Evolutionary conservation across 30 jellyfish, hydroid and myxozoan genomes (phyloP), one percentile per base, ranked within the genome.

Genomic region (Hydractinia echinata): DNA sequence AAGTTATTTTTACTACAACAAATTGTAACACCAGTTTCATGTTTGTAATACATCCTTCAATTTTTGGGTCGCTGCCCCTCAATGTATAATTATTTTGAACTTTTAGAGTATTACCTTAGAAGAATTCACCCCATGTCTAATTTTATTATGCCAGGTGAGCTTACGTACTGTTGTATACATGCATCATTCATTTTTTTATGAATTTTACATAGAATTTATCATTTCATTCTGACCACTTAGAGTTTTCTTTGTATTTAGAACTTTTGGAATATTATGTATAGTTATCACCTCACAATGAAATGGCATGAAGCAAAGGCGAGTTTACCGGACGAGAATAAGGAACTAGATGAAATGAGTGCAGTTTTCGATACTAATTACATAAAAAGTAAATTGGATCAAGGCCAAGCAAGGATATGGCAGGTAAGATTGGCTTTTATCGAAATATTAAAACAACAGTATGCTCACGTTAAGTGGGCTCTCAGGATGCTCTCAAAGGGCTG

Each of bases 401-500:
- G 99, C 18, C 90, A 84, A 49, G 88, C 85, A 30, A 68, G 99
- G 54, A 85, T 93, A 7, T 93, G 99, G 99, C 99, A 93, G 96
- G 98, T 91, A 72, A n/a, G 67, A 2, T 0, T 30, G 44, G 44
- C 2, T 30, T 30, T 30, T 30, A 30, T 30, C 44, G 44, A 30
- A 30, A 30, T 0, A 30, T 30, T 30, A 2, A 30, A 30, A 30
- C 2, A 30, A 30, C 44, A 30, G 2, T 30, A 30, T 30, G 44
- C 44, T 30, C 44, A 30, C 44, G 44, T 30, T 30, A 30, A 30
- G 44, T 30, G 44, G 44, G 2, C 44, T 30, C 44, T 30, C 44
- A 30, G 2, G 44, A 2, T 1, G 44, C 44, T n/a, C n/a, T n/a
- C n/a, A n/a, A 30, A 30, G 44, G 2, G 44, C 44, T 30, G 44